These are phyloP conservation scores for Nephrocerus scutellatus DNA, from an alignment of 2,888 invertebrate genomes.

Conservation along the genomic window DNA sequence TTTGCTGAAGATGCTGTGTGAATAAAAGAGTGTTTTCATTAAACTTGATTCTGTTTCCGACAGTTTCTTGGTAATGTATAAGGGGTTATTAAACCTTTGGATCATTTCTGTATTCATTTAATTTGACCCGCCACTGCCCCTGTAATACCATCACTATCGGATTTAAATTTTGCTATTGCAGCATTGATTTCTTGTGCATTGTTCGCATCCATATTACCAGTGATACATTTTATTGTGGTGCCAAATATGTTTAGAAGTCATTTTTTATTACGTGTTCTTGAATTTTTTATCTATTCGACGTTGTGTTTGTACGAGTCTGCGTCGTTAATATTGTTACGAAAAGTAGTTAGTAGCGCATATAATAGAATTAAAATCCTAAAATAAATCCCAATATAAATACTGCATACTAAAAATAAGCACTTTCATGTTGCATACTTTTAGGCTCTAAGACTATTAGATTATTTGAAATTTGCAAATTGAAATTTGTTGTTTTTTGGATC, in stretches of 20 bases:
- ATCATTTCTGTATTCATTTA: constrained; percentile 9
- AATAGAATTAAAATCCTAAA: too few species aligned
- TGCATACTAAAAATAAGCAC: too few species aligned
- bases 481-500: too few species aligned
- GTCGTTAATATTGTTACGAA: constrained; percentile 3
- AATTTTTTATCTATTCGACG: constrained; percentile 1
- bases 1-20: constrained; percentile 5
- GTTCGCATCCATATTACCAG: too few species aligned
- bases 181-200: too few species aligned
- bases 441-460: too few species aligned
- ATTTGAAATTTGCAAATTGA: too few species aligned
- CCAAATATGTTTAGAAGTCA: constrained; percentile 4
- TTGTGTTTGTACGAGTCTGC: not conserved
- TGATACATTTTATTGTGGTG: constrained; percentile 5
- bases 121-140: not conserved
- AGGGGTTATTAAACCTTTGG: constrained; percentile 8
- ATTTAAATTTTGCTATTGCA: constrained; percentile 6
- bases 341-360: too few species aligned
- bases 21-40: too few species aligned
- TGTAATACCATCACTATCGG: not conserved
- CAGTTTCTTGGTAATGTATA: not conserved
- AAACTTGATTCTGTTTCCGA: too few species aligned
- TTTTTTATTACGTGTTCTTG: constrained; percentile 1
- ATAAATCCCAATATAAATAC: too few species aligned
- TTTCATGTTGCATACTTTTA: too few species aligned